Evolutionary conservation across 2,888 invertebrate genomes (phyloP), one percentile per base, ranked within the genome.

Genomic region (Melinaea menophilus): DNA sequence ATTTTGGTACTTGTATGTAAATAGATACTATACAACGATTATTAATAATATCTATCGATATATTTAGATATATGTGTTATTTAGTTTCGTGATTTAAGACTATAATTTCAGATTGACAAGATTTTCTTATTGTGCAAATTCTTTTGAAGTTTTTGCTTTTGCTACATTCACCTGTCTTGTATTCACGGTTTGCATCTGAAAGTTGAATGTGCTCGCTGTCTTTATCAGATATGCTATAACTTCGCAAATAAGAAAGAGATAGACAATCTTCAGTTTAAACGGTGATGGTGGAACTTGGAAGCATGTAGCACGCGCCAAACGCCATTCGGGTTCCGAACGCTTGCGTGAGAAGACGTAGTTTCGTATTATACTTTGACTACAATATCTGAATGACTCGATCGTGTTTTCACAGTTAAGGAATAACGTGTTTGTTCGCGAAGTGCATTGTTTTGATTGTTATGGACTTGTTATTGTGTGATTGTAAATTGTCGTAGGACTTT

Each of bases 271-370:
- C 68, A 72, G 71, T 61, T 61, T 54, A 57, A 60, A 72, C 73
- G 75, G 75, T 75, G 75, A 77, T 76, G 75, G 79, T 74, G 41
- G 41, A 41, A 41, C 41, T 41, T 41, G 76, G 73, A 73, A 82
- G 79, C 87, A 84, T 87, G 85, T 85, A 88, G 88, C 89, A 89
- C 89, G 90, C 88, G 90, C 84, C 83, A 79, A 81, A 81, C 51
- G 51, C 51, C 88, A 90, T 89, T 90, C 90, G 85, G 88, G 85
- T 82, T 82, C 74, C 79, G 85, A 86, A 79, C 85, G 83, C 72
- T 75, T 77, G 66, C 72, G 76, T 71, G 78, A 71, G 76, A 72
- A 76, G 88, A 83, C 86, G 90, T 81, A 51, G 65, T 71, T 69
- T 73, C 74, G 66, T 68, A 71, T 71, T 61, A 72, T 79, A 76